Evolutionary conservation across 2,797 vertebrate species (phyloP), one percentile per base, ranked within the genome.

Genomic region (Pipistrellus pipistrellus): DNA sequence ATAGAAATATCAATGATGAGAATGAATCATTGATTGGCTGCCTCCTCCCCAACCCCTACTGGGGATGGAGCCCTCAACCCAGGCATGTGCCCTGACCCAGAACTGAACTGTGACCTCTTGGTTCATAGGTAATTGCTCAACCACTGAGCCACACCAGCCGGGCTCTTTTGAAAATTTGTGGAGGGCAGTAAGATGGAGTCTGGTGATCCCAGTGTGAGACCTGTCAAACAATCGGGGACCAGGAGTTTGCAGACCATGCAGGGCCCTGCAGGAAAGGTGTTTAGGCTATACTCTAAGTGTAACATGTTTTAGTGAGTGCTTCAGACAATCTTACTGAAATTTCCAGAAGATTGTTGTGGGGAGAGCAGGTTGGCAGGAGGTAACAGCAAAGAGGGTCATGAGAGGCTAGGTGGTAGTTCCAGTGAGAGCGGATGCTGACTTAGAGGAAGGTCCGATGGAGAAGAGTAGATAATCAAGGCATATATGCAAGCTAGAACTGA

Each of bases 141-240:
- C 23, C 57, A 59, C 57, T 59, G 12, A 27, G 23, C 59, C 11
- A 62, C 27, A 14, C 59, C 59, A 30, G 25, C 12, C 4, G 5
- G 27, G 59, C 12, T 15, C 20, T 81, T 76, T 48, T 14, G 27
- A 46, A 46, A 48, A 21, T 17, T 23, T 62, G 87, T 44, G 44
- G 69, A 75, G 69, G 18, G 13, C 10, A 48, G 0, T 23, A 11
- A 18, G 35, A 44, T 59, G 0, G 30, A 66, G 17, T 81, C n/a
- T 59, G 27, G n/a, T 30, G 48, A 69, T 80, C 38, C 9, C 35
- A 30, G 51, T 0, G 0, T 23, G 48, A 82, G 73, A n/a, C 7
- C 3, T 0, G 23, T 17, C 44, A 92, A 44, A 30, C 5, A 7
- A 85, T 12, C 0, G 0, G 25, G 17, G 53, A 55, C 14, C 17